Evolutionary conservation across 1,140 invertebrate genomes (phyloP).

Genomic region (Eciton burchellii): DNA sequence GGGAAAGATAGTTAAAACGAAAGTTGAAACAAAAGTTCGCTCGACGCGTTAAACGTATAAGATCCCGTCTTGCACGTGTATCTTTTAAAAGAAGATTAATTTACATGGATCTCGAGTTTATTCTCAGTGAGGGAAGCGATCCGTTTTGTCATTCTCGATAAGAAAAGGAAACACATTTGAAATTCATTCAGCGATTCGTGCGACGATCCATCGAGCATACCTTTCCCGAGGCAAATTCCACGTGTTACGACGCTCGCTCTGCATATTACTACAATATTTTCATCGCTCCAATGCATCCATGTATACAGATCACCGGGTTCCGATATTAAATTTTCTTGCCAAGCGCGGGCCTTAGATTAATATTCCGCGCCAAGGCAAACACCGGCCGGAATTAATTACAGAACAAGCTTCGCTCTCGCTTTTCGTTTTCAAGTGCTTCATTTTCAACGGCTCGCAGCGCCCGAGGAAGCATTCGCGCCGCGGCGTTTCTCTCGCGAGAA

Average conservation of each 20-base stretch:
- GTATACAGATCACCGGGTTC: conserved; percentile 5
- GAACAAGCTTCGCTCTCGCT: conserved; percentile 19
- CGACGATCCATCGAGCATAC: no score
- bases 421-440: neutral
- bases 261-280: neutral
- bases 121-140: no score
- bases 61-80: no score
- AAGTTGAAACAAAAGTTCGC: no score
- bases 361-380: conserved; percentile 12
- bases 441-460: neutral
- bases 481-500: neutral
- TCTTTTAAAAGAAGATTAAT: no score
- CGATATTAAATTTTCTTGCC: neutral
- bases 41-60: no score
- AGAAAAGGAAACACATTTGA: no score
- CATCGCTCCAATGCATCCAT: neutral
- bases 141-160: no score
- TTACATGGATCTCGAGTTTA: no score
- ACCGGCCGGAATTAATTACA: conserved; percentile 9
- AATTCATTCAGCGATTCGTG: no score
- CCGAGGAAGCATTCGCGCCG: conserved; percentile 4
- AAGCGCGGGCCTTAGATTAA: conserved; percentile 4
- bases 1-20: no score
- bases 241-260: neutral
- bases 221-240: neutral